Evolutionary conservation across 2,113 vertebrate species (phyloP).

Genomic region (Silurus asotus): DNA sequence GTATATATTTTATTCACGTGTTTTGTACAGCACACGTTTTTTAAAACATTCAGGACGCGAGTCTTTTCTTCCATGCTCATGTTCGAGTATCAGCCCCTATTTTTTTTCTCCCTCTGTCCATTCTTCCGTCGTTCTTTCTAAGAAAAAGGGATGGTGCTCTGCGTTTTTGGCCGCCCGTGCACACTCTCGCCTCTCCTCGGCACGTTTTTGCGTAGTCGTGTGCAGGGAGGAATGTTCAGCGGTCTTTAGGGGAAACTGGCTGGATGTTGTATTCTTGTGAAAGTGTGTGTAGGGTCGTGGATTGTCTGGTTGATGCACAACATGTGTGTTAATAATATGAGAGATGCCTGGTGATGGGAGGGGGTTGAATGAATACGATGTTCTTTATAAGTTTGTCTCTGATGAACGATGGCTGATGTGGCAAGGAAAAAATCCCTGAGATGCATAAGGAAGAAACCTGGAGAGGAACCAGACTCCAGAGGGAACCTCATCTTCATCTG

Average conservation of each 20-base stretch:
- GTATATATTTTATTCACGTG: slow-evolving; percentile 52
- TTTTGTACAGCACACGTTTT: slow-evolving; percentile 58
- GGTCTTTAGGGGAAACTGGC: background rate
- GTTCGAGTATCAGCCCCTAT: background rate
- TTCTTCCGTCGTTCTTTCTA: slow-evolving; percentile 29
- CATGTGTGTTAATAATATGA: too few species aligned
- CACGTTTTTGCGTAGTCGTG: background rate
- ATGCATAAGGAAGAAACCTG: too few species aligned
- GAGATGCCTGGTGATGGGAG: too few species aligned
- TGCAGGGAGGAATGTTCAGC: background rate
- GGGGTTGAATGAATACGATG: too few species aligned
- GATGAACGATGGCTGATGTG: too few species aligned
- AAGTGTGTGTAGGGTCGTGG: too few species aligned
- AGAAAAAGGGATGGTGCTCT: slow-evolving; percentile 25
- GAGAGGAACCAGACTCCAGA: too few species aligned
- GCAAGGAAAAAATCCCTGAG: too few species aligned
- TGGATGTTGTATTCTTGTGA: too few species aligned
- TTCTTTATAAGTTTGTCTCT: too few species aligned
- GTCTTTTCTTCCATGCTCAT: slow-evolving; percentile 1
- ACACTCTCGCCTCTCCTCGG: slow-evolving; percentile 3
- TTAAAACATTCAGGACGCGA: slow-evolving; percentile 56
- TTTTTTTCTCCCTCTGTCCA: background rate
- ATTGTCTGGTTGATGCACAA: too few species aligned
- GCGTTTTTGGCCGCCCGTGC: slow-evolving; percentile 11
- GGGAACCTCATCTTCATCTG: too few species aligned